phyloP scores from a whole-genome alignment of 2,797 vertebrate genomes.

The Hippoglossus hippoglossus region DNA sequence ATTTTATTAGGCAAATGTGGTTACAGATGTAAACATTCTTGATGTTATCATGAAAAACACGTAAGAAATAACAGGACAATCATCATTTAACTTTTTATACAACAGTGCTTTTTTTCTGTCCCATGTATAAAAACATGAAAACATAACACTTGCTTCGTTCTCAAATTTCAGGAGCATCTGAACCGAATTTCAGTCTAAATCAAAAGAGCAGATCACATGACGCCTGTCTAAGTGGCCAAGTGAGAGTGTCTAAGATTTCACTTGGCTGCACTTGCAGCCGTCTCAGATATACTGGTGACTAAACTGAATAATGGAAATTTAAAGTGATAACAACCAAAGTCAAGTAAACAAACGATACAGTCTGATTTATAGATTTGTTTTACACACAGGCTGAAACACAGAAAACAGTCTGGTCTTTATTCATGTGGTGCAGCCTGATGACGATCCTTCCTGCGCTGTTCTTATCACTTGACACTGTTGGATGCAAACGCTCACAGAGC shows the following conservation, averaged over 20 bases:
- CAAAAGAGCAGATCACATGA: slow-evolving; percentile 12
- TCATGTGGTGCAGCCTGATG: background rate
- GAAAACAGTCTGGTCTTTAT: background rate
- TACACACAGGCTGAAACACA: background rate
- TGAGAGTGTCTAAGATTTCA: background rate
- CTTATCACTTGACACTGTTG: slow-evolving; percentile 13
- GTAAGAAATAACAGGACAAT: slow-evolving; percentile 4
- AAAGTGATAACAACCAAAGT: too few species aligned
- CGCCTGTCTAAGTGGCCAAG: slow-evolving; percentile 8
- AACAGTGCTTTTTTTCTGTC: background rate
- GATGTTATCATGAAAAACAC: slow-evolving; percentile 1
- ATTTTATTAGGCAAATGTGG: slow-evolving; percentile 29
- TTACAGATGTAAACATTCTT: background rate
- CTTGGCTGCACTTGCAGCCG: background rate
- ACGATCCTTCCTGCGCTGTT: background rate
- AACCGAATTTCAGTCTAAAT: slow-evolving; percentile 6
- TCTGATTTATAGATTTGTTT: background rate
- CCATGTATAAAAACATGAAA: slow-evolving; percentile 10
- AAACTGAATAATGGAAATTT: background rate
- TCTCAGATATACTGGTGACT: background rate
- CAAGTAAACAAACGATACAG: background rate
- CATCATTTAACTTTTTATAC: background rate
- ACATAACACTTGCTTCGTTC: background rate
- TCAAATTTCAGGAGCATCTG: background rate
- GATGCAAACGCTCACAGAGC: slow-evolving; percentile 38